A percentile compares a stretch with the other conserved stretches of the same genome.
phyloP scores from a whole-genome alignment of 2,888 invertebrate species.

The Diarsia rubi region DNA sequence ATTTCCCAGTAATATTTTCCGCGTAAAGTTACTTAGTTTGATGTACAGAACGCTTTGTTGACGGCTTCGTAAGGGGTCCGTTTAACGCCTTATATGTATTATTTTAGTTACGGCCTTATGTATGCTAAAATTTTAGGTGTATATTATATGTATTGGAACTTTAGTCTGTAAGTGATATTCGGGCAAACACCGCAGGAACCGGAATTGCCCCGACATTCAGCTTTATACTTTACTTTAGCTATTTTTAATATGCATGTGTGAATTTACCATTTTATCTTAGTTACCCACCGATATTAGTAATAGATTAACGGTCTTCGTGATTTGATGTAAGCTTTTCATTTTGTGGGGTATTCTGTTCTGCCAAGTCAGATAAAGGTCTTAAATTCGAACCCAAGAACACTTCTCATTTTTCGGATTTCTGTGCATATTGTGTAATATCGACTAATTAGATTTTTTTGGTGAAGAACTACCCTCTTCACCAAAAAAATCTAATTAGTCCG shows the following conservation, averaged over 20 bases:
- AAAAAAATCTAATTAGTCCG: no score
- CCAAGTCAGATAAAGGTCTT: no score
- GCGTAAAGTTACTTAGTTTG: no score
- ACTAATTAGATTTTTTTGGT: no score
- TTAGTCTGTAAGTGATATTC: slow-evolving; percentile 20
- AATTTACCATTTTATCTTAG: slow-evolving; percentile 41
- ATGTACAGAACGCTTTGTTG: no score
- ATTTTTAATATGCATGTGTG: slow-evolving; percentile 22
- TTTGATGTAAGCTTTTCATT: slow-evolving; percentile 4
- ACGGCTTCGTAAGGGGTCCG: no score
- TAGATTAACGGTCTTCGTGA: slow-evolving; percentile 2
- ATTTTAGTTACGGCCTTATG: slow-evolving; percentile 47
- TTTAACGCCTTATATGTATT: not conserved
- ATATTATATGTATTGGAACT: slow-evolving; percentile 35
- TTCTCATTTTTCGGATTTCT: no score
- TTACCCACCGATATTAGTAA: slow-evolving; percentile 53
- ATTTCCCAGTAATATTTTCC: no score
- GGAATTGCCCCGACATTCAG: slow-evolving; percentile 42
- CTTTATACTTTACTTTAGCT: slow-evolving; percentile 27
- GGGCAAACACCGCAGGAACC: slow-evolving; percentile 55
- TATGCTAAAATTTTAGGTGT: slow-evolving; percentile 44
- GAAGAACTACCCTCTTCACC: no score
- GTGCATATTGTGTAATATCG: no score
- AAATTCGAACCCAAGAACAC: no score
- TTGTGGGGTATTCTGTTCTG: no score